Percentiles rank a stretch among this genome's conserved stretches.
Conservation (phyloP, 1,140 invertebrate species). For the Psilanteris sp. region DNA sequence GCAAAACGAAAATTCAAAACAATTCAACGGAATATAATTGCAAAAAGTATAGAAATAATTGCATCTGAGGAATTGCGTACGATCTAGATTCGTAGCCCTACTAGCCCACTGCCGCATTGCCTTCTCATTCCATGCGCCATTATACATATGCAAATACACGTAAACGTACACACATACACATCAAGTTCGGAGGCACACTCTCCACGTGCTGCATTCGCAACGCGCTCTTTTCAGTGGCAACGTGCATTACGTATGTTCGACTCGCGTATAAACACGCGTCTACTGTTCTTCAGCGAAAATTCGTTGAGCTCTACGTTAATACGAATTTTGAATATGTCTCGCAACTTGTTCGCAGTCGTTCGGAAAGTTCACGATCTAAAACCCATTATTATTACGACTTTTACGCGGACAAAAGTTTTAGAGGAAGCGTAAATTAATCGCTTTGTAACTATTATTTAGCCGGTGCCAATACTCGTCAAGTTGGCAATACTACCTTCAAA, state of each 20-base stretch:
- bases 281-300: constrained; percentile 26
- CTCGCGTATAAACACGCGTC: constrained; percentile 26
- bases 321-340: too few species aligned
- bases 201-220: constrained; percentile 60
- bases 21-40: constrained; percentile 16
- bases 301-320: constrained; percentile 4
- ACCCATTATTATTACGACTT: too few species aligned
- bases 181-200: constrained; percentile 52
- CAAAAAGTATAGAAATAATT: constrained; percentile 18
- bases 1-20: constrained; percentile 8
- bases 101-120: constrained; percentile 75
- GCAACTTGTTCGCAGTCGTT: too few species aligned
- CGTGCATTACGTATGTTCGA: constrained; percentile 52
- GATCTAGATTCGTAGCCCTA: constrained; percentile 74
- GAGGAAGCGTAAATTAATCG: too few species aligned
- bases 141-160: constrained; percentile 50
- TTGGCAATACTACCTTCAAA: too few species aligned
- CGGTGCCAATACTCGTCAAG: too few species aligned
- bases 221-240: constrained; percentile 47
- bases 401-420: too few species aligned
- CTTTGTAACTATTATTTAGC: too few species aligned
- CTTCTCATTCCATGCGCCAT: constrained; percentile 61
- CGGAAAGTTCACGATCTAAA: too few species aligned
- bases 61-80: constrained; percentile 48
- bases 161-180: constrained; percentile 39